Conservation (phyloP, 2,888 invertebrate species). For the Synanthedon myopaeformis region DNA sequence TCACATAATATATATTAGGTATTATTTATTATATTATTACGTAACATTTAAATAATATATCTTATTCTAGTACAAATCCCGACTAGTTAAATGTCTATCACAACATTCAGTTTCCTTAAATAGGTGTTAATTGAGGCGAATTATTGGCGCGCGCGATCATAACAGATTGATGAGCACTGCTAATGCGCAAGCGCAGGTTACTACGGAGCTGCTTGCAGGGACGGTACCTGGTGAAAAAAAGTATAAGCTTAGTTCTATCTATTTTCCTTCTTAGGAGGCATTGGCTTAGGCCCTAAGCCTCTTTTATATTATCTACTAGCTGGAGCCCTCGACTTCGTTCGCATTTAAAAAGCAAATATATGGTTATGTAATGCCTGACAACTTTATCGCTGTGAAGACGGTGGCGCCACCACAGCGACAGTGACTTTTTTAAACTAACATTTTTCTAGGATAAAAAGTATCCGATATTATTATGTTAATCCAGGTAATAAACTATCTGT, state of each 20-base stretch:
- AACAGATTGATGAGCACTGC: constrained; percentile 3
- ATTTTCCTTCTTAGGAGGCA: no score
- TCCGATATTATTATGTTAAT: no score
- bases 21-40: constrained; percentile 23
- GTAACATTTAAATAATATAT: constrained; percentile 57
- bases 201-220: constrained; percentile 6
- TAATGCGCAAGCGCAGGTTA: constrained; percentile 16
- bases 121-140: constrained; percentile 5
- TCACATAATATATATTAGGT: constrained; percentile 35
- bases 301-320: no score
- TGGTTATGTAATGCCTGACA: no score
- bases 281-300: no score
- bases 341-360: no score
- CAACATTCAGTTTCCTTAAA: constrained; percentile 62
- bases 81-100: constrained; percentile 47
- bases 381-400: no score
- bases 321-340: no score
- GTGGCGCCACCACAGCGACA: no score
- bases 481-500: no score
- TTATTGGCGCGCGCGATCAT: constrained; percentile 9
- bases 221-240: constrained; percentile 14
- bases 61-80: constrained; percentile 45
- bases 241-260: background rate
- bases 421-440: no score
- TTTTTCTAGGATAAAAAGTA: no score